Evolutionary conservation across 1,140 invertebrate genomes (phyloP).

Genomic region (Musca domestica): DNA sequence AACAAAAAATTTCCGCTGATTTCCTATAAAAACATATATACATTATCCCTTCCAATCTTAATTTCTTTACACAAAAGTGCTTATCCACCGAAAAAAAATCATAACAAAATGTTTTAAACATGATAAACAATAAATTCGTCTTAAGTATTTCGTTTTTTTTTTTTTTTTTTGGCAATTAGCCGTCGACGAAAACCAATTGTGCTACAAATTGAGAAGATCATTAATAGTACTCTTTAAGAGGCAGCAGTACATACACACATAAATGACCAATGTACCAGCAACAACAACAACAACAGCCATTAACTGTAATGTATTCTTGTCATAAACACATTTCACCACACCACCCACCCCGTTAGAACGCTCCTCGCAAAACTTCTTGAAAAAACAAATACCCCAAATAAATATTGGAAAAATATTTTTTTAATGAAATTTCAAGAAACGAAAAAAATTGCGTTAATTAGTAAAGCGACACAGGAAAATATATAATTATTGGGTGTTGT

Average conservation of each 20-base stretch:
- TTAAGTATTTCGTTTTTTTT: background rate
- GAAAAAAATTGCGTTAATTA: conserved; percentile 11
- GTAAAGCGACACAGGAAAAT: background rate
- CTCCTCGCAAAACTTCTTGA: too few species aligned
- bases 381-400: too few species aligned
- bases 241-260: background rate
- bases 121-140: background rate
- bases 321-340: too few species aligned
- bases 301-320: background rate
- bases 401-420: too few species aligned
- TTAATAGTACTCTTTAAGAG: background rate
- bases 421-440: background rate
- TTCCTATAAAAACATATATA: too few species aligned
- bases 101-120: background rate
- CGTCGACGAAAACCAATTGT: conserved; percentile 3
- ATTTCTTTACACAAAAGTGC: too few species aligned
- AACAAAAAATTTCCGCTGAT: too few species aligned
- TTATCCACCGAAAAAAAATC: background rate
- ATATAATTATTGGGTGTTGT: too few species aligned
- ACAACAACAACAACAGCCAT: background rate
- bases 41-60: too few species aligned
- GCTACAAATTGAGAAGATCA: conserved; percentile 10
- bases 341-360: too few species aligned
- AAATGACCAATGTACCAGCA: background rate
- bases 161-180: background rate